Evolutionary conservation across 2,113 vertebrate genomes (phyloP), one percentile per base, ranked within the genome.

Genomic region (Hyla sarda): DNA sequence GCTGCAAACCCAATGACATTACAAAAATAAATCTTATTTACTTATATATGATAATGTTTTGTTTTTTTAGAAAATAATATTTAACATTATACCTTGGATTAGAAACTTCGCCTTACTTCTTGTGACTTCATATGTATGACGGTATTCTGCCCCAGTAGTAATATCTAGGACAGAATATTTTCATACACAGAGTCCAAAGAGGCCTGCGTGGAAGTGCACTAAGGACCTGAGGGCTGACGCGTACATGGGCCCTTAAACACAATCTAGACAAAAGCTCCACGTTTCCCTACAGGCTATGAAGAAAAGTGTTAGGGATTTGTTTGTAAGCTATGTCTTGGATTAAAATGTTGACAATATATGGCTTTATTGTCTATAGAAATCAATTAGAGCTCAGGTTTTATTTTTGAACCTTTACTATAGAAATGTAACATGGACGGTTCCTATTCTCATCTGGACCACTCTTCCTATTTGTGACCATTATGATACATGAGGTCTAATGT

Each of bases 11-110:
- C 60, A 52, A 69, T 82, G 62, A 82, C 62, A 71, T 67, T 82
- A 82, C 80, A 82, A 82, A 69, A 71, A 82, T 82, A 82, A 69
- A 50, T 52, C 80, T 82, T n/a, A 47, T 81, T 65, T 65, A 32
- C 56, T n/a, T 21, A 81, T 80, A 80, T 45, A 45, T 73, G 21
- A 72, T 41, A 50, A 28, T 72, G 23, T n/a, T n/a, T n/a, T n/a
- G 1, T 9, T 77, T 67, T 69, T 19, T 1, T 19, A 34, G 65
- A 69, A 69, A 34, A 69, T 5, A 34, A 69, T 69, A 69, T 34
- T 69, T 30, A 69, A 21, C 30, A 69, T 16, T 32, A 16, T 14
- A 13, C 11, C 25, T 16, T n/a, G 11, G n/a, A n/a, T 62, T 25
- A 14, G 13, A 67, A 67, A 67, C 32, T 67, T 12, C 13, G 5